Conservation (phyloP, 2,797 vertebrate genomes). For the Chelidonichthys spinosus region DNA sequence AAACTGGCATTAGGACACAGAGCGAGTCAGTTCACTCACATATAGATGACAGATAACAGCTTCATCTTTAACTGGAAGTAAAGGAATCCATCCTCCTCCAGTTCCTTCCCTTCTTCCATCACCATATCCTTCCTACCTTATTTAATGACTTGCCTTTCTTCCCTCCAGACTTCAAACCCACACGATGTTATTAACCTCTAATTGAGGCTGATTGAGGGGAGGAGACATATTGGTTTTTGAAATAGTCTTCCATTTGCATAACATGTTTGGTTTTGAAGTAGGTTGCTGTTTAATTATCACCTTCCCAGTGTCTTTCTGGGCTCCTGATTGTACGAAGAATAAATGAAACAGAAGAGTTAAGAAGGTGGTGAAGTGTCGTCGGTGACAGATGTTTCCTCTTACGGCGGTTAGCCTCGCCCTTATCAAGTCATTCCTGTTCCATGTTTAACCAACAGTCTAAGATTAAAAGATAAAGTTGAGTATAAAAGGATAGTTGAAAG, state of each 20-base stretch:
- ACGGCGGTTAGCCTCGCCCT: not conserved
- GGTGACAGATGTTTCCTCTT: not conserved
- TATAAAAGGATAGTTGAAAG: too few species aligned
- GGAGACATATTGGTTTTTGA: conserved; percentile 33
- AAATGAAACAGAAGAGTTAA: not conserved
- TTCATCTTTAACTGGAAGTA: conserved; percentile 25
- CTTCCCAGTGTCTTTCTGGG: not conserved
- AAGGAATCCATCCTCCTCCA: conserved; percentile 11
- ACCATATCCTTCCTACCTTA: not conserved
- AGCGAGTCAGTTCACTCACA: not conserved
- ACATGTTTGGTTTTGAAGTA: conserved; percentile 27
- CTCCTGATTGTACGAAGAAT: not conserved
- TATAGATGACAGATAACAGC: too few species aligned
- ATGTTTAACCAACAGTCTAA: not conserved
- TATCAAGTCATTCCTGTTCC: not conserved
- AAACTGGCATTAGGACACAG: not conserved
- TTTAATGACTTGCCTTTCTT: conserved; percentile 29
- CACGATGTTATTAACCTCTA: conserved; percentile 23
- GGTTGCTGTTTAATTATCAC: conserved; percentile 14
- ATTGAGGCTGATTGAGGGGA: conserved; percentile 37
- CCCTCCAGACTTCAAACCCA: conserved; percentile 13
- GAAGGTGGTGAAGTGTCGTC: not conserved
- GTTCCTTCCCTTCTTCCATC: not conserved
- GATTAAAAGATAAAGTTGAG: not conserved
- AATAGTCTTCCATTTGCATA: conserved; percentile 17